These are phyloP conservation scores for Rhyacichthys aspro DNA, from an alignment of 2,797 vertebrate species.

Conservation along the genomic window DNA sequence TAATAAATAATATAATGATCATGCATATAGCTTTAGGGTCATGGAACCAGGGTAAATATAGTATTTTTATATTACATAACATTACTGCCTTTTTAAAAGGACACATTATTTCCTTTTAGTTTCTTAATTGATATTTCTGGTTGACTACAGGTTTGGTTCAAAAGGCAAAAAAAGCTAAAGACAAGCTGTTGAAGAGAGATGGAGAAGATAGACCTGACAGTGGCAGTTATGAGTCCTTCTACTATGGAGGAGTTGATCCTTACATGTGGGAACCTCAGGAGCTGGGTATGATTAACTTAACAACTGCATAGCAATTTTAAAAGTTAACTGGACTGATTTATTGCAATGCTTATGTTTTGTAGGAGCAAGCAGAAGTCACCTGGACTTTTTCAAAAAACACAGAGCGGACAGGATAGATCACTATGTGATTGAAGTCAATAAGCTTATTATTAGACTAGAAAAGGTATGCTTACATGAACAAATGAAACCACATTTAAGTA, in stretches of 20 bases:
- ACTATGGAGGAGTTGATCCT: slow-evolving; percentile 94
- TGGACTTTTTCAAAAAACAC: slow-evolving; percentile 94
- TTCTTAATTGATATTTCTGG: slow-evolving; percentile 26
- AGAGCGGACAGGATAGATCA: slow-evolving; percentile 96
- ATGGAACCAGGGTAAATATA: too few relatives aligned
- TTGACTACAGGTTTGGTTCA: slow-evolving; percentile 88
- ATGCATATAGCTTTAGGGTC: too few relatives aligned
- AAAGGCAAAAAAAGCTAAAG: slow-evolving; percentile 96
- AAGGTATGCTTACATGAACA: slow-evolving; percentile 82
- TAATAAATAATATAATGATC: too few relatives aligned
- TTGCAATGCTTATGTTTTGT: slow-evolving; percentile 17
- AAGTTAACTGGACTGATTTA: not conserved
- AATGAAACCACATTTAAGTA: not conserved
- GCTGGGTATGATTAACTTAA: slow-evolving; percentile 84
- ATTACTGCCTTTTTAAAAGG: too few relatives aligned
- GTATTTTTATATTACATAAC: too few relatives aligned
- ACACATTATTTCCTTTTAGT: too few relatives aligned
- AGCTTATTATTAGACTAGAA: slow-evolving; percentile 96
- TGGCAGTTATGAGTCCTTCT: slow-evolving; percentile 90
- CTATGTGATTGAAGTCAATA: slow-evolving; percentile 98
- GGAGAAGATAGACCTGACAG: slow-evolving; percentile 88
- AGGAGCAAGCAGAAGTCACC: slow-evolving; percentile 90
- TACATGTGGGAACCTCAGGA: slow-evolving; percentile 99
- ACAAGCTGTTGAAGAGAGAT: slow-evolving; percentile 91
- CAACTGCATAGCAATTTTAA: not conserved